Evolutionary conservation across 37 sponge, comb jelly and placozoan species (phyloP).

Genomic region (Halisarca cf. caerulea): DNA sequence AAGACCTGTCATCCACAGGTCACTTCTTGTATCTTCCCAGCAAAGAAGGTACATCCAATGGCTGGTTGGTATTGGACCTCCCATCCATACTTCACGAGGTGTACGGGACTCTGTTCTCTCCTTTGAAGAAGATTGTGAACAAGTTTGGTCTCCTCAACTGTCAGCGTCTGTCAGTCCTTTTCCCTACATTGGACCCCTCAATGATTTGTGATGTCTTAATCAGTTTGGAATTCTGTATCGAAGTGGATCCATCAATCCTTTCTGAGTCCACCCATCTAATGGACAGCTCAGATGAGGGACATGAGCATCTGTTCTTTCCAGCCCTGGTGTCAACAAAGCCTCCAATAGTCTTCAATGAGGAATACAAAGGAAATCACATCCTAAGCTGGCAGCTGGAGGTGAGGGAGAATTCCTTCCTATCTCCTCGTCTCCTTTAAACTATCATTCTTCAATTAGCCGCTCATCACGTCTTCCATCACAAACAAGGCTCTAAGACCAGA

Average conservation of each 20-base stretch:
- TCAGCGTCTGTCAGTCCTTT: not conserved
- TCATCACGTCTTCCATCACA: not conserved
- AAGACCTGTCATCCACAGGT: slow-evolving; percentile 6
- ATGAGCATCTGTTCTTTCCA: not conserved
- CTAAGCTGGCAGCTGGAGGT: not conserved
- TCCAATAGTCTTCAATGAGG: not conserved
- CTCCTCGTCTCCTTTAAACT: slow-evolving; percentile 11
- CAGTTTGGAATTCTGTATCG: slow-evolving; percentile 21
- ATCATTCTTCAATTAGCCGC: not conserved
- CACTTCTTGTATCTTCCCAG: not conserved
- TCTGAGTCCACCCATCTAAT: no score
- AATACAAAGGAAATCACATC: not conserved
- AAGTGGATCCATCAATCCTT: slow-evolving; percentile 2
- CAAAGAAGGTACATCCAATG: not conserved
- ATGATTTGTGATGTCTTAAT: not conserved
- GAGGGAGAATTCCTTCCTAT: not conserved
- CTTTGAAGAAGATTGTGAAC: not conserved
- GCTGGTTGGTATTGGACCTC: slow-evolving; percentile 12
- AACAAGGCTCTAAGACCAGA: not conserved
- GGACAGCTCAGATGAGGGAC: not conserved
- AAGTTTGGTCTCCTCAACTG: slow-evolving; percentile 13
- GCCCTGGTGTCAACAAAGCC: not conserved
- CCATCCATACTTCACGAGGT: slow-evolving; percentile 8
- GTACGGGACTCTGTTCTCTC: slow-evolving; percentile 16
- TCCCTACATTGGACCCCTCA: not conserved